Base-by-base conservation (phyloP, 2,797 vertebrate genomes). In the Limosa lapponica region DNA sequence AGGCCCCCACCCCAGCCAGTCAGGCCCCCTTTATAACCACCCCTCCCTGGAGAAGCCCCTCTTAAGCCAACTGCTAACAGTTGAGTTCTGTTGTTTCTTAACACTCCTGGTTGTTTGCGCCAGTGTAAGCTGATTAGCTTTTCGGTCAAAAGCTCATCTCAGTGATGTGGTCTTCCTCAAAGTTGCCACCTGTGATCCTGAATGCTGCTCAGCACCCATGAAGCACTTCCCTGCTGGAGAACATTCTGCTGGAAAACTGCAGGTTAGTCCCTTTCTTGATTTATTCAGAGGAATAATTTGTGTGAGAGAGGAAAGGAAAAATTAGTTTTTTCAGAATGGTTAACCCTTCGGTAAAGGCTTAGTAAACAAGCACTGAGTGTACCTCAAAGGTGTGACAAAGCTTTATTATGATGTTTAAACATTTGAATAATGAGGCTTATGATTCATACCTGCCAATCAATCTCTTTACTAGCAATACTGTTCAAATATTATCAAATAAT, bases 41-140 rank as follows among this genome's bases (percentile, higher is more conserved):
- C 22, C 23, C 22, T 34, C 19, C 22, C 61, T 36, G 1, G 6
- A n/a, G 3, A 7, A 41, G 13, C 0, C 0, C 0, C 4, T 48
- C 32, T 55, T 3, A 59, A 82, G 19, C 32, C 12, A 15, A 22
- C 4, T 73, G 6, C 18, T 20, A 16, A 3, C 20, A 11, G 4
- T 2, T 7, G 22, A 22, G 25, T 41, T 41, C 22, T 70, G 11
- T 8, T 62, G 3, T 13, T 23, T 37, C 9, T 28, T 16, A 23
- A 6, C 0, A 1, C 3, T 51, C 2, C 11, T 61, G 5, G 14
- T 27, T 58, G 48, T n/a, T 84, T 52, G 15, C 13, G 57, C 11
- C 27, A 14, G 30, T 8, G 4, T 24, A n/a, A 43, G 32, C 19
- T 71, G 28, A 57, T 78, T 7, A 22, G 34, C 8, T 59, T 41